Evolutionary conservation across 2,113 vertebrate genomes (phyloP).

Genomic region (Siniperca chuatsi): DNA sequence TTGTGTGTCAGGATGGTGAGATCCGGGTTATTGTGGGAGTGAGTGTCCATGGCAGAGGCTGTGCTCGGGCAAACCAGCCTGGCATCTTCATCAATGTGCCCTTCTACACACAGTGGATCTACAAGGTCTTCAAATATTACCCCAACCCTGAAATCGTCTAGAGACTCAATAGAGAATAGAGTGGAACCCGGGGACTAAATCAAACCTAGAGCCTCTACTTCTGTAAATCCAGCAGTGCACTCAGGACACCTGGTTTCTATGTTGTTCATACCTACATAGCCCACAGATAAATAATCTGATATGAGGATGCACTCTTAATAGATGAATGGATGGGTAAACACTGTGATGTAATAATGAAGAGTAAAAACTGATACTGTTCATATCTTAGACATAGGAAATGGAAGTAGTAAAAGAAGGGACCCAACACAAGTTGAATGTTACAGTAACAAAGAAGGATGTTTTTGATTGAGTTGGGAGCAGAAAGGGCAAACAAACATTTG

Average conservation of each 20-base stretch:
- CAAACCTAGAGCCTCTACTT: conserved; percentile 20
- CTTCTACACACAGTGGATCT: conserved; percentile 96
- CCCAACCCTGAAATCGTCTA: conserved; percentile 73
- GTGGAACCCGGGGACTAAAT: conserved; percentile 27
- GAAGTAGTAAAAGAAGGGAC: conserved; percentile 8
- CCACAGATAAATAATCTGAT: conserved; percentile 33
- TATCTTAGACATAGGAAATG: conserved; percentile 19
- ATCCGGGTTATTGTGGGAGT: conserved; percentile 94
- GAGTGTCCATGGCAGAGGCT: conserved; percentile 95
- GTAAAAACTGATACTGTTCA: conserved; percentile 5
- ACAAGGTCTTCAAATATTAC: conserved; percentile 90
- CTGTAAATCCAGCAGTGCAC: conserved; percentile 31
- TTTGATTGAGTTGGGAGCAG: conserved; percentile 35
- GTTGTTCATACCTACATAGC: conserved; percentile 28
- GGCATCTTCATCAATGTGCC: conserved; percentile 95
- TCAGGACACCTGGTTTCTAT: conserved; percentile 51
- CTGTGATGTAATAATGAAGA: conserved; percentile 44
- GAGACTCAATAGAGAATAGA: conserved; percentile 22
- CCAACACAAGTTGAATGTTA: not conserved
- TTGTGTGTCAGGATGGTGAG: conserved; percentile 95
- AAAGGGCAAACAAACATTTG: conserved; percentile 23
- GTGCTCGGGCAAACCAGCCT: conserved; percentile 92
- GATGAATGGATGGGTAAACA: conserved; percentile 20
- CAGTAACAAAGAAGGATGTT: not conserved
- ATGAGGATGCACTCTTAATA: conserved; percentile 9